Evolutionary conservation across 2,113 vertebrate species (phyloP), one percentile per base, ranked within the genome.

Genomic region (Caranx melampygus): DNA sequence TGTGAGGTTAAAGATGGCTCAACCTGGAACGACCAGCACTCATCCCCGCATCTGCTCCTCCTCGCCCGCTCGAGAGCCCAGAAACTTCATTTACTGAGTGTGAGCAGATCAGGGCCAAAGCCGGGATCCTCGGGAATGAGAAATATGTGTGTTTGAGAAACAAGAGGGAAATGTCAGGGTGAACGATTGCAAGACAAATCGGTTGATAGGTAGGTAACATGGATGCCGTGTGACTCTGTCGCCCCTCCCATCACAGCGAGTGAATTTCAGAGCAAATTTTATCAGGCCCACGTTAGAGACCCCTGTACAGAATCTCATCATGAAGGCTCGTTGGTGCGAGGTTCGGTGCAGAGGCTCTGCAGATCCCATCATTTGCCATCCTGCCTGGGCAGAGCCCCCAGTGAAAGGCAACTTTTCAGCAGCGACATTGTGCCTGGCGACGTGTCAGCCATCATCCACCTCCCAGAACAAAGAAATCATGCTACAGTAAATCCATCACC

Each of bases 401-500:
- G 68, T 66, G 42, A 80, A 79, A 74, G 83, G 75, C 80, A 84
- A 65, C 82, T 85, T 88, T 88, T 78, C 64, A 74, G 84, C 68
- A 51, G 82, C 81, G 73, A 69, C 85, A 69, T 52, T 70, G 78
- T 78, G 65, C 65, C 75, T 37, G 64, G 64, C 5, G 71, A 81
- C 49, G 1, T 77, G 80, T 84, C 72, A 45, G 89, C 84, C 75
- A 87, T 91, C 87, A 86, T 84, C 83, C 79, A 67, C 57, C 77
- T 82, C 83, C 65, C 31, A 78, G 85, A 89, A 89, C 87, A 91
- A 91, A 91, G 85, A 89, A 86, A 88, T 90, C 78, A 83, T 68
- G 80, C 59, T 52, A 74, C 82, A 87, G 87, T 89, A 88, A 91
- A 94, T 94, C 92, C 88, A 92, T 94, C 92, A 91, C 79, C 83